A percentile compares a stretch with the other conserved stretches of the same genome.
Conservation (phyloP, 2,797 vertebrate genomes). For the Phrynocephalus vlangalii region DNA sequence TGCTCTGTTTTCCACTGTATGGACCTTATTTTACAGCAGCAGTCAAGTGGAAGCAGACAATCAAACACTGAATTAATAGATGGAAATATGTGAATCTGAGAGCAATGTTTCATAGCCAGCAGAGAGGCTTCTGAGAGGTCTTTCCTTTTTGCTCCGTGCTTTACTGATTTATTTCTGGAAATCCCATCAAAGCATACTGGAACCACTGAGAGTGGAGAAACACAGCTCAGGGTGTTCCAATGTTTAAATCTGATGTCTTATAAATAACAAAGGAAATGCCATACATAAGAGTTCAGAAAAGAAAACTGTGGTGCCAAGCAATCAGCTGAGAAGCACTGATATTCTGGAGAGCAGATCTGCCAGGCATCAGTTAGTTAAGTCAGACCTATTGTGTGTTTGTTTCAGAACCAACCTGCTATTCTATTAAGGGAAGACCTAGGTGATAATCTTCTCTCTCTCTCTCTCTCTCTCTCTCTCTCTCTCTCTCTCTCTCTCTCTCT, state of each 20-base stretch:
- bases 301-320: constrained; percentile 40
- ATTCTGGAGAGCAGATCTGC: constrained; percentile 19
- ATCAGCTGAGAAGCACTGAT: constrained; percentile 38
- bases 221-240: not conserved
- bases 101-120: not conserved
- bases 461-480: constrained; percentile 42
- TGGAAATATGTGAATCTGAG: not conserved
- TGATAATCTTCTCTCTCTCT: constrained; percentile 24
- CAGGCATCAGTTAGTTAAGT: not conserved
- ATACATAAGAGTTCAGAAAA: constrained; percentile 27
- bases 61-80: not conserved
- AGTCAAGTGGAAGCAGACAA: not conserved
- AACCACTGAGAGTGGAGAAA: constrained; percentile 18
- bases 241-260: constrained; percentile 22
- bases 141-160: constrained; percentile 19
- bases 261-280: constrained; percentile 40
- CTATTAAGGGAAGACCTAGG: constrained; percentile 35
- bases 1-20: not conserved
- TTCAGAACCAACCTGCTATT: constrained; percentile 27
- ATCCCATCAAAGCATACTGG: constrained; percentile 13
- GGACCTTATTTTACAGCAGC: not conserved
- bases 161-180: constrained; percentile 25
- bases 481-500: constrained; percentile 44
- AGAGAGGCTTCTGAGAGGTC: not conserved
- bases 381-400: not conserved